A percentile compares a stretch with the other conserved stretches of the same genome.
Evolutionary conservation across 2,797 vertebrate species (phyloP).

Genomic region (Numenius phaeopus): DNA sequence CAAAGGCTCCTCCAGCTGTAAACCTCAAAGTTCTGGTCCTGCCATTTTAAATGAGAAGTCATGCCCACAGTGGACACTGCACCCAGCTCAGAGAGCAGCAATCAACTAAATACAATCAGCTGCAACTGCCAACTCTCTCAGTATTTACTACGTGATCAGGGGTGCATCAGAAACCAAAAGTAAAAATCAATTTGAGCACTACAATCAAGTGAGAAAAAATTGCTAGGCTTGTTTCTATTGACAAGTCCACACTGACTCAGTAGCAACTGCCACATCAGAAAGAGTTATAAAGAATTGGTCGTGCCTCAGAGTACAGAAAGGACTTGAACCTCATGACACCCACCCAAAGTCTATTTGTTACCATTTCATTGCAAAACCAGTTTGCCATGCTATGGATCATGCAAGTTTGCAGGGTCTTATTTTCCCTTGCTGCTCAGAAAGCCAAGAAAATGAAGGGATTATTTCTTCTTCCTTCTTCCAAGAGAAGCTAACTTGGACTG

Average conservation of each 20-base stretch:
- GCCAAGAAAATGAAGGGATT: not conserved
- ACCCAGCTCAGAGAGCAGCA: not conserved
- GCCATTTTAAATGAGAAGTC: not conserved
- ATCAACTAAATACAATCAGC: not conserved
- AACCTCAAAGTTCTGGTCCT: not conserved
- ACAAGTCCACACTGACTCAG: not conserved
- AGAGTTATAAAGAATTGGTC: not conserved
- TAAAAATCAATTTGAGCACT: conserved; percentile 46
- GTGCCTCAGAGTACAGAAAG: not conserved
- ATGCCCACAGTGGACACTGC: not conserved
- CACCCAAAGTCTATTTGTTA: not conserved
- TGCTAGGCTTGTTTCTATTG: not conserved
- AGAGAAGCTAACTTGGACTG: not conserved
- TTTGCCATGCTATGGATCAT: not conserved
- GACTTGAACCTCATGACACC: not conserved
- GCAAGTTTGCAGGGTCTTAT: not conserved
- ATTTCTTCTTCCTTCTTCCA: not conserved
- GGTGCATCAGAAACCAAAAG: conserved; percentile 8
- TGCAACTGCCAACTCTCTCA: not conserved
- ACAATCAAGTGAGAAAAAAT: not conserved
- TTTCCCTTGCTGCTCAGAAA: not conserved
- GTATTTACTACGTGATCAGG: conserved; percentile 20
- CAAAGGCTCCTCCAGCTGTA: not conserved
- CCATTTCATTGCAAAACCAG: not conserved
- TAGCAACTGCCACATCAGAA: not conserved